Conservation (phyloP, 1,140 invertebrate species). For the Drosophila nigrodunni region DNA sequence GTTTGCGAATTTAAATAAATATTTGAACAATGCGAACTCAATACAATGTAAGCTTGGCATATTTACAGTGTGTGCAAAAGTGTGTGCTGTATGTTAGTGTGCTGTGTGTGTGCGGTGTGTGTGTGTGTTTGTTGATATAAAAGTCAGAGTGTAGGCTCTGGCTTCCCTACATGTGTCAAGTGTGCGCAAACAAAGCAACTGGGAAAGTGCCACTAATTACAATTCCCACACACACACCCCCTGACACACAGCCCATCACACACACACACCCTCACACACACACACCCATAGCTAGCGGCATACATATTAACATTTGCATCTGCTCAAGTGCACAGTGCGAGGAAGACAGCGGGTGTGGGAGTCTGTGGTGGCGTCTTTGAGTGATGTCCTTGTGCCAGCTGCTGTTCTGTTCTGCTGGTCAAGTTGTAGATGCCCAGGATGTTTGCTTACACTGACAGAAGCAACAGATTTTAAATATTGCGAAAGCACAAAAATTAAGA, state of each 20-base stretch:
- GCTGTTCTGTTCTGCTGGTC: constrained; percentile 14
- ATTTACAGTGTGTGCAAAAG: constrained; percentile 61
- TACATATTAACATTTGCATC: constrained; percentile 50
- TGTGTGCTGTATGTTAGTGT: not conserved
- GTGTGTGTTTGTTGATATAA: constrained; percentile 24
- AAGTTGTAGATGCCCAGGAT: constrained; percentile 27
- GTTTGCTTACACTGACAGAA: constrained; percentile 19
- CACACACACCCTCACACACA: constrained; percentile 3
- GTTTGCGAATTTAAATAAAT: constrained; percentile 30
- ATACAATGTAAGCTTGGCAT: constrained; percentile 50
- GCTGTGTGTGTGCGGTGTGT: not conserved
- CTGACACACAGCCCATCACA: constrained; percentile 3
- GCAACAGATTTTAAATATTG: too few relatives aligned
- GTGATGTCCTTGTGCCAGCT: constrained; percentile 13
- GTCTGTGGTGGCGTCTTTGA: not conserved
- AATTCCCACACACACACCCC: constrained; percentile 66
- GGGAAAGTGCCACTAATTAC: constrained; percentile 82
- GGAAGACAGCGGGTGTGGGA: not conserved
- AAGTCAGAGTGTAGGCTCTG: constrained; percentile 12
- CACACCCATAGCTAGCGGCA: not conserved
- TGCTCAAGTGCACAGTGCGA: constrained; percentile 26
- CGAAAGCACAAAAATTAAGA: too few relatives aligned
- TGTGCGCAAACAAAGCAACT: constrained; percentile 77
- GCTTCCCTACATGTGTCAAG: constrained; percentile 50
- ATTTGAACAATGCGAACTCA: constrained; percentile 26